These are phyloP conservation scores for Dufourea novaeangliae DNA, from an alignment of 1,140 invertebrate species.

Conservation along the genomic window DNA sequence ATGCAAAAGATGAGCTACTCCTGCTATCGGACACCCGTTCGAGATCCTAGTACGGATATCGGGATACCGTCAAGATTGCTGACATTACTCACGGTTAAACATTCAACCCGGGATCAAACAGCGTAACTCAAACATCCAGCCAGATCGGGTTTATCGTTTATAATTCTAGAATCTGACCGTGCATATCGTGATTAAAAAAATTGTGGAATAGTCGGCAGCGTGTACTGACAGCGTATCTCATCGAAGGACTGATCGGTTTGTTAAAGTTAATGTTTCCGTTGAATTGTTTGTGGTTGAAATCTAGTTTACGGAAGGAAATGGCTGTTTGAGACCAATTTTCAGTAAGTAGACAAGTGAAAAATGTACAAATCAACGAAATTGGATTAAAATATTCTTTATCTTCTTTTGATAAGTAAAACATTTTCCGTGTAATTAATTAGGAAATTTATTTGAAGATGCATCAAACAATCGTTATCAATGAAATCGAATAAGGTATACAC, in stretches of 20 bases:
- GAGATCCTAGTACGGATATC: conserved; percentile 29
- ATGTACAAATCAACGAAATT: no score
- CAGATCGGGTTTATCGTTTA: conserved; percentile 33
- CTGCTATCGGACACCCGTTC: conserved; percentile 14
- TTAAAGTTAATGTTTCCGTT: not conserved
- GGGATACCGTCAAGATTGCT: conserved; percentile 42
- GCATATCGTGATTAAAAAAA: not conserved
- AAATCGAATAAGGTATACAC: no score
- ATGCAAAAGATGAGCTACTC: conserved; percentile 20
- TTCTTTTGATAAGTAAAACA: no score
- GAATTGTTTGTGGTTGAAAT: not conserved
- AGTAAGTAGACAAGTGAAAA: no score
- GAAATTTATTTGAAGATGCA: no score
- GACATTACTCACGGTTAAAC: conserved; percentile 55
- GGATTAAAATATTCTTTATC: no score
- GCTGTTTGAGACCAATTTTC: no score
- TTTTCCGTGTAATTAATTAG: no score
- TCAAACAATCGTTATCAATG: no score
- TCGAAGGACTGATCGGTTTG: not conserved
- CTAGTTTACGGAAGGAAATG: no score
- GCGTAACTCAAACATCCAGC: conserved; percentile 49
- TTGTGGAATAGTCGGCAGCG: not conserved
- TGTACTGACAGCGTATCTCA: not conserved
- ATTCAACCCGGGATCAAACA: conserved; percentile 54
- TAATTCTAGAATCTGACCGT: conserved; percentile 39